Evolutionary conservation across 2,113 vertebrate species (phyloP).

Genomic region (Corvus hawaiiensis): DNA sequence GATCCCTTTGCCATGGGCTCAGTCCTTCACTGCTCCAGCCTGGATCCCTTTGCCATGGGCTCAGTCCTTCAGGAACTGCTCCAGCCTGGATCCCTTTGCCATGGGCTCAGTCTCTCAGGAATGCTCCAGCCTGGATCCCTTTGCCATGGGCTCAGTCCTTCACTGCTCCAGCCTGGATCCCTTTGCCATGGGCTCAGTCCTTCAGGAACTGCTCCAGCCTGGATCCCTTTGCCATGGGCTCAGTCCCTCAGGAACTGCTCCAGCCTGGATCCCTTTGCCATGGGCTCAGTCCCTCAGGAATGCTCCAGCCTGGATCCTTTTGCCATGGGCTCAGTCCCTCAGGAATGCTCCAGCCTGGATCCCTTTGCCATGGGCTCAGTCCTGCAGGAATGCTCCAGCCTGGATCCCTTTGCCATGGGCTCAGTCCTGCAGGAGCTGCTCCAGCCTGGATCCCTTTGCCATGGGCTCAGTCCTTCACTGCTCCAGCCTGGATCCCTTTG

Average conservation of each 20-base stretch:
- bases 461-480: background rate
- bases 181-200: background rate
- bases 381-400: background rate
- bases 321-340: background rate
- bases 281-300: background rate
- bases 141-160: background rate
- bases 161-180: background rate
- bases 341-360: background rate
- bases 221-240: background rate
- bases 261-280: background rate
- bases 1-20: no score
- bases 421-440: background rate
- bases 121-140: no score
- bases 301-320: background rate
- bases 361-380: background rate
- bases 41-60: no score
- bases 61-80: no score
- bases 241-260: no score
- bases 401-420: background rate
- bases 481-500: no score
- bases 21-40: no score
- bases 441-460: background rate
- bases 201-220: background rate
- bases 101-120: no score
- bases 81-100: no score